A percentile compares a stretch with the other conserved stretches of the same genome.
These are phyloP conservation scores for Paramisgurnus dabryanus DNA, from an alignment of 2,113 vertebrate genomes.

Conservation along the genomic window DNA sequence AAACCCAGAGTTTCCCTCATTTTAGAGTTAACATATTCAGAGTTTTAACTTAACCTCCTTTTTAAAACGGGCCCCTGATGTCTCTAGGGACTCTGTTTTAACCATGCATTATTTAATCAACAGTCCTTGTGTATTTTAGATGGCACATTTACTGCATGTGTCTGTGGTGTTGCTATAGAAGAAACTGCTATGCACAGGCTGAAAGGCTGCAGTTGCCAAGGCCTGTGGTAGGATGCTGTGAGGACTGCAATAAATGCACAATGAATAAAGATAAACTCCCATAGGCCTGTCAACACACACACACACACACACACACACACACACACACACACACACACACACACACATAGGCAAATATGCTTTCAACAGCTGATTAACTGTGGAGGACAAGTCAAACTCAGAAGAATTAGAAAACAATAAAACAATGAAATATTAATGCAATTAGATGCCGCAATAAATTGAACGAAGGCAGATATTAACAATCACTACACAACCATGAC, in stretches of 20 bases:
- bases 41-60: no score
- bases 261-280: conserved; percentile 35
- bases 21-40: background rate
- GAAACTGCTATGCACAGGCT: conserved; percentile 51
- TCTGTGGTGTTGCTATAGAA: conserved; percentile 52
- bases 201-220: conserved; percentile 56
- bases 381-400: background rate
- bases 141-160: conserved; percentile 23
- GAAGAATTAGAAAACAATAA: no score
- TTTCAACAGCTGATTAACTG: background rate
- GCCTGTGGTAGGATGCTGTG: conserved; percentile 49
- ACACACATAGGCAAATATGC: conserved; percentile 21
- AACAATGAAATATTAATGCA: no score
- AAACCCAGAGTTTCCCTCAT: conserved; percentile 13
- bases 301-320: conserved; percentile 7
- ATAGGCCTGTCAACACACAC: conserved; percentile 37
- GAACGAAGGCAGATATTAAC: no score
- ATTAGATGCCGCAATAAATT: no score
- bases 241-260: conserved; percentile 55
- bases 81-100: background rate
- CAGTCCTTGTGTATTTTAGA: conserved; percentile 33
- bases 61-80: background rate
- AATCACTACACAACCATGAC: no score
- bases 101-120: conserved; percentile 43
- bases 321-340: background rate